Base-by-base conservation (phyloP, 2,113 vertebrate genomes). In the Trogon melanurus region DNA sequence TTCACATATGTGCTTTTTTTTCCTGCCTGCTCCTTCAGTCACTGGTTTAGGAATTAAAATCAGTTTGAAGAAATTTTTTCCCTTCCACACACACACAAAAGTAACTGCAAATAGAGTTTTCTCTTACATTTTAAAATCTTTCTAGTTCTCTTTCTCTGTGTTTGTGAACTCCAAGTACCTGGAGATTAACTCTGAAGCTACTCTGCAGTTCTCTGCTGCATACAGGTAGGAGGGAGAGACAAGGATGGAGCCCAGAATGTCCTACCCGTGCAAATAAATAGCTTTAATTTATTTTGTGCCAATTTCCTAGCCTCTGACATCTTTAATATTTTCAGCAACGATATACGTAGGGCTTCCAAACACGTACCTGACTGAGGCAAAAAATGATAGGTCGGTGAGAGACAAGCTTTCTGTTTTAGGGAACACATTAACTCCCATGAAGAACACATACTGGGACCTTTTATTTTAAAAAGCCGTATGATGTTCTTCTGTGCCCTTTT, bases 1-100 rank as follows among this genome's bases (percentile, higher is more conserved):
- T 12, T 54, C 70, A 61, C 23, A 9, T 1, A 41, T 47, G 45
- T 47, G 4, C 0, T 2, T 5, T 3, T n/a, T 60, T 72, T 30
- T 50, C 4, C 60, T 87, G 57, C 30, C 53, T 65, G 36, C 48
- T 94, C 57, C 57, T 72, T 85, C 25, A 64, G 48, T 54, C 20
- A 32, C 32, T 15, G 16, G 6, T 64, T 86, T 64, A 69, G n/a
- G 25, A 64, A 65, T 21, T 54, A 76, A 64, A 67, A 79, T 60
- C 8, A 38, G 5, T 41, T 82, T 83, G 20, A 50, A 91, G 89
- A 80, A 21, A 13, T 13, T n/a, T 85, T 66, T 76, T 61, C 11
- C 36, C 75, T 65, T 60, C 13, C 18, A 11, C 14, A 17, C 25
- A 3, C 3, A 25, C 1, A 10, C 22, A 7, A 76, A 69, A 41